Evolutionary conservation across 2,888 invertebrate genomes (phyloP), one percentile per base, ranked within the genome.

Genomic region (Ypsolopha scabrella): DNA sequence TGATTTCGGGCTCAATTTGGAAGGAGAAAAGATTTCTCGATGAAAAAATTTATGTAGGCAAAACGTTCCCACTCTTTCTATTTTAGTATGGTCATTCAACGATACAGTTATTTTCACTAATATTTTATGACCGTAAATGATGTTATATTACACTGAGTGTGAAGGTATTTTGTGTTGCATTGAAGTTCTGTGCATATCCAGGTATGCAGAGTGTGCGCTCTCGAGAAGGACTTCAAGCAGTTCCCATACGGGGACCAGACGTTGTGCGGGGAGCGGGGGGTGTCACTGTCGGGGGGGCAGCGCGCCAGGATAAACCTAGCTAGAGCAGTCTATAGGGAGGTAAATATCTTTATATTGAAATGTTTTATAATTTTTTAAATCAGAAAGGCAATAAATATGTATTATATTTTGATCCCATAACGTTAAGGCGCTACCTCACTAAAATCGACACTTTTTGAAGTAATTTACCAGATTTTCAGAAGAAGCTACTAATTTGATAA

Each of bases 211-310:
- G 91, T 87, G 0, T 92, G 93, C 64, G 90, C 91, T 2, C 66
- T 94, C 53, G 66, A 75, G 44, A 87, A 88, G 59, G 96, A 96
- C 72, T 91, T 96, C 61, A 87, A 89, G 51, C 88, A 92, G 57
- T 89, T 96, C 58, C 91, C 93, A 0, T 88, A 91, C 60, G 93
- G 93, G 7, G 96, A 96, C 68, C 76, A 88, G 60, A 94, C 94
- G 0, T 72, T 93, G 50, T 93, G 96, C 1, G 95, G 96, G 1
- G 95, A 96, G 66, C 88, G 93, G 47, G 96, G 96, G 9, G 89
- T 92, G 0, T 91, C 92, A 6, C 77, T 96, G 9, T 94, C 94
- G 41, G 95, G 95, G 7, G 95, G 95, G 7, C 95, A 96, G 77
- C 89, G 91, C 67, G 94, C 95, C 1, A 88, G 96, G 56, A 90